A percentile compares a stretch with the other conserved stretches of the same genome.
Conservation (phyloP, 2,888 invertebrate species). For the Caenorhabditis auriculariae region DNA sequence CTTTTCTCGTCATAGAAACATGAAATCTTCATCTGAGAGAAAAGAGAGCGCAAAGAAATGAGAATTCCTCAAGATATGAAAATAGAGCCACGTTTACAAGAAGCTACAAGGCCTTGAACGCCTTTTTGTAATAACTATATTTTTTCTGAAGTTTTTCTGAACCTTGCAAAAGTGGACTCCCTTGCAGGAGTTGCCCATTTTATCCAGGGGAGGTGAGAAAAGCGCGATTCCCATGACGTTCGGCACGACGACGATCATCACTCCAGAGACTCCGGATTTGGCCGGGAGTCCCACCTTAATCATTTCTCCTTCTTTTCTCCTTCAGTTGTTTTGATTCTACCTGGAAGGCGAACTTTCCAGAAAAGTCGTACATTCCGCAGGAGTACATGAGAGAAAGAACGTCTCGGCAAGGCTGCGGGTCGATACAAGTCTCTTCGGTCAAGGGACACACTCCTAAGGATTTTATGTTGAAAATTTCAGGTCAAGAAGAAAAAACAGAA, state of each 20-base stretch:
- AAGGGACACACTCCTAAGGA: conserved; percentile 83
- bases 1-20: too few relatives aligned
- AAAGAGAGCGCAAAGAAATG: too few relatives aligned
- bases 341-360: conserved; percentile 70
- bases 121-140: not conserved
- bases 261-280: conserved; percentile 77
- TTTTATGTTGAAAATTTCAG: too few relatives aligned
- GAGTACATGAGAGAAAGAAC: conserved; percentile 96
- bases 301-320: too few relatives aligned
- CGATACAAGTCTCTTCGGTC: conserved; percentile 88
- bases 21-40: too few relatives aligned
- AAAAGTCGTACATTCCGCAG: conserved; percentile 88
- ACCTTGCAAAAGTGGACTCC: conserved; percentile 87
- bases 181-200: conserved; percentile 84
- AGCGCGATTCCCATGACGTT: conserved; percentile 56
- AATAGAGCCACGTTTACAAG: too few relatives aligned
- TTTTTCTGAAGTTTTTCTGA: not conserved
- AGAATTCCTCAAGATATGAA: too few relatives aligned
- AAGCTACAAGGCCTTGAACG: too few relatives aligned
- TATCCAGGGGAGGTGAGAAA: conserved; percentile 77
- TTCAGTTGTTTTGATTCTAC: too few relatives aligned
- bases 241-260: conserved; percentile 77
- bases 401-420: conserved; percentile 87
- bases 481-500: too few relatives aligned
- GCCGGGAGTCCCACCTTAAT: conserved; percentile 69